Evolutionary conservation across 2,113 vertebrate species (phyloP), one percentile per base, ranked within the genome.

Genomic region (Nothobranchius kuhntae): DNA sequence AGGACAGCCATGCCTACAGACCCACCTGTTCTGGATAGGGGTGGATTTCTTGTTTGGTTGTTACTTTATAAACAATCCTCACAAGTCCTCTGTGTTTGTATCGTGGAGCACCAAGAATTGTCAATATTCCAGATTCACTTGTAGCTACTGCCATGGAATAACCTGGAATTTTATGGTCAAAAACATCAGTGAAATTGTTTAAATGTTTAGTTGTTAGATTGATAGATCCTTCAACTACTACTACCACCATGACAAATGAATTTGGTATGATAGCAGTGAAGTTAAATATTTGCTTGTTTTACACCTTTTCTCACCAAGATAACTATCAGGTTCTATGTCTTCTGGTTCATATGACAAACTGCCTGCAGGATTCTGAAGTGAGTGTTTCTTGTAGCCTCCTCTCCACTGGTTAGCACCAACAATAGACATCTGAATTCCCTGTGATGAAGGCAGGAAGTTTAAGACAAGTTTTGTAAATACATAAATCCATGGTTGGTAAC

Each of bases 381-480:
- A 7, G 40, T 79, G 83, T 7, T 21, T 11, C 42, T 52, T 59
- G 38, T 65, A 89, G 7, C 88, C 89, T 56, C 92, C 92, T 64
- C 21, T 89, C 92, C 92, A 93, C 35, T 82, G 58, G 54, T 84
- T 90, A 1, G 89, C 91, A 53, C 92, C 92, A 26, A 92, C 83
- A 45, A 71, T 40, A 44, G 57, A 68, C 57, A 91, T 52, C 52
- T 80, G 74, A 46, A 86, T 54, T 5, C 59, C 81, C 65, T 80
- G 46, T 21, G 65, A n/a, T 61, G 57, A 4, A 79, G 2, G 68
- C 7, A 44, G 9, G 59, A 24, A 30, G 7, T 40, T 62, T 51
- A 9, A 4, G 1, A 13, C 15, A 26, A 46, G 13, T 46, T 9
- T 6, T 24, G 1, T 24, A 9, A 61, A 48, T 48, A 4, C 8